Conservation (phyloP, 2,888 invertebrate species). For the Incurvaria masculella region DNA sequence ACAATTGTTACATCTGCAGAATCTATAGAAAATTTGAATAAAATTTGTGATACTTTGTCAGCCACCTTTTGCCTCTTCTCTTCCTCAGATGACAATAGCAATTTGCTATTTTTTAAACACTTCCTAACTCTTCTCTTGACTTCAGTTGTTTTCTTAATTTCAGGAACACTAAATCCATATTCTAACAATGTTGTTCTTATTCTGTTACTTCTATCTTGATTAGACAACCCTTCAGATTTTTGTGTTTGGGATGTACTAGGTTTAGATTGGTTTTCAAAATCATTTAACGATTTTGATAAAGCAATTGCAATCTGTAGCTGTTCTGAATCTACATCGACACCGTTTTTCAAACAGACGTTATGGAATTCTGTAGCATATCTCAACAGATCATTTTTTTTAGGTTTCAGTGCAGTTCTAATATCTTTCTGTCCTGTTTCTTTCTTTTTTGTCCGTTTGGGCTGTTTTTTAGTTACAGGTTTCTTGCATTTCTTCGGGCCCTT, state of each 20-base stretch:
- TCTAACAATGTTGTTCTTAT: conserved; percentile 56
- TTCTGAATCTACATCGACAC: conserved; percentile 59
- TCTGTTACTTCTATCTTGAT: conserved; percentile 30
- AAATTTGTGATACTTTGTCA: conserved; percentile 34
- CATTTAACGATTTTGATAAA: conserved; percentile 57
- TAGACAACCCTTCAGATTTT: conserved; percentile 17
- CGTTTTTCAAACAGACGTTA: conserved; percentile 37
- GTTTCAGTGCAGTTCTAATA: conserved; percentile 33
- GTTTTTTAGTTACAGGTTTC: conserved; percentile 18
- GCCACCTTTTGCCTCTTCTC: conserved; percentile 34
- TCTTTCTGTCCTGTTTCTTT: conserved; percentile 36
- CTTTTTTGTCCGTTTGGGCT: conserved; percentile 24
- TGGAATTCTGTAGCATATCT: conserved; percentile 40
- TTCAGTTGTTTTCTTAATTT: conserved; percentile 23
- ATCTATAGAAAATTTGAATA: conserved; percentile 26
- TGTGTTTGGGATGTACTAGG: conserved; percentile 14
- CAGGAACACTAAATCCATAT: conserved; percentile 58
- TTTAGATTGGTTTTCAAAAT: conserved; percentile 10
- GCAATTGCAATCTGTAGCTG: conserved; percentile 66
- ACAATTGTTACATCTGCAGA: conserved; percentile 14
- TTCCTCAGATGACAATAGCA: conserved; percentile 26
- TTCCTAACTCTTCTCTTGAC: conserved; percentile 23
- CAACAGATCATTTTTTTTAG: conserved; percentile 35
- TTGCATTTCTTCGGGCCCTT: conserved; percentile 26
- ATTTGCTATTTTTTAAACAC: conserved; percentile 27